These are phyloP conservation scores for Dolichotis patagonum DNA, from an alignment of 2,113 vertebrate genomes.

Conservation along the genomic window DNA sequence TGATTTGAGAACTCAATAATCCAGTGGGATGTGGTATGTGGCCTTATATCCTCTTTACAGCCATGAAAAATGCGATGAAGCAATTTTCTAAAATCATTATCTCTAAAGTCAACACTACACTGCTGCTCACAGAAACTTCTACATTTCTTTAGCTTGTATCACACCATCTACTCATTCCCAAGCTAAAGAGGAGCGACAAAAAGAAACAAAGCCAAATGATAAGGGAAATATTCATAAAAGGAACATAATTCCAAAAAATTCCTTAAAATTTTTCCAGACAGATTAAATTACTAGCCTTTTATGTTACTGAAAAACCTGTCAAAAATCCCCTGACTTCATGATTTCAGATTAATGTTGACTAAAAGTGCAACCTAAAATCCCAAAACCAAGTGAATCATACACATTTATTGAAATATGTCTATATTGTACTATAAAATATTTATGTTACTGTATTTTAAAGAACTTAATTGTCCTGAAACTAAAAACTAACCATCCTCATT, in stretches of 20 bases:
- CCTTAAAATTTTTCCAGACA: not conserved
- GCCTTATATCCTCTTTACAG: slow-evolving; percentile 6
- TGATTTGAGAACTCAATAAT: not conserved
- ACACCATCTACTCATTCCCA: not conserved
- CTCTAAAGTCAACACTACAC: not conserved
- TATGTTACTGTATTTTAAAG: slow-evolving; percentile 6
- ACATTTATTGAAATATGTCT: slow-evolving; percentile 13
- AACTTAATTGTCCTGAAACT: slow-evolving; percentile 39
- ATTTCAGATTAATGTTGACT: slow-evolving; percentile 31
- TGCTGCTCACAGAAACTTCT: not conserved
- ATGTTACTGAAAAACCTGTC: not conserved
- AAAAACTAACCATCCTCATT: slow-evolving; percentile 32
- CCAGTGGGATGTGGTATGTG: not conserved
- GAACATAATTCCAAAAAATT: slow-evolving; percentile 2
- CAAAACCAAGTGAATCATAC: not conserved
- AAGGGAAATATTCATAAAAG: not conserved
- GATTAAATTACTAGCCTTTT: slow-evolving; percentile 6
- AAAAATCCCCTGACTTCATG: slow-evolving; percentile 32
- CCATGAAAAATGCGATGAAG: slow-evolving; percentile 36
- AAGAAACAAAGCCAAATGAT: slow-evolving; percentile 35
- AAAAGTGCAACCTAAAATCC: slow-evolving; percentile 43
- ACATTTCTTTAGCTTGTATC: not conserved
- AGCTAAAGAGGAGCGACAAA: slow-evolving; percentile 30
- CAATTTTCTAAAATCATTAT: slow-evolving; percentile 42
- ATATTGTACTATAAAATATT: slow-evolving; percentile 23